Percentiles rank a stretch among this genome's conserved stretches.
phyloP scores from a whole-genome alignment of 2,113 vertebrate genomes.

The Danionella cerebrum region DNA sequence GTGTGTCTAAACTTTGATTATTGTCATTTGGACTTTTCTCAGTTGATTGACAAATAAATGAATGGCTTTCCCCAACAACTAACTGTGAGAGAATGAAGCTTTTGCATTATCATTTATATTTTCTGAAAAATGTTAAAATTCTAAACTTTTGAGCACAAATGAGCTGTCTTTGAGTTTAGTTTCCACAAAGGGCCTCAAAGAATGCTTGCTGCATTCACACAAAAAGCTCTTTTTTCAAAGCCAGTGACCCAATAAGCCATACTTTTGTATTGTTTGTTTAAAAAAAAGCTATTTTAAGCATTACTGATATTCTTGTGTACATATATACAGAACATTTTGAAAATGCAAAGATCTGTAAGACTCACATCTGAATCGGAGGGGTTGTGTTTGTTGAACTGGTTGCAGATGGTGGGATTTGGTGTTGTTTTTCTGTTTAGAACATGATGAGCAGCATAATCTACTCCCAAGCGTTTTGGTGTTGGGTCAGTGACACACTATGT shows the following conservation, averaged over 20 bases:
- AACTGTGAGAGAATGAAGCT: too few relatives aligned
- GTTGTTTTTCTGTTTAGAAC: slow-evolving; percentile 1
- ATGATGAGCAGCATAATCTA: slow-evolving; percentile 36
- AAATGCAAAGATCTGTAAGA: not conserved
- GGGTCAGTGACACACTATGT: not conserved
- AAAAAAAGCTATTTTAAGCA: not conserved
- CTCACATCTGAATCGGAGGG: slow-evolving; percentile 17
- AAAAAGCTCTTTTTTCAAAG: slow-evolving; percentile 9
- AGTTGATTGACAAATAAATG: too few relatives aligned
- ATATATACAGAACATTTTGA: too few relatives aligned
- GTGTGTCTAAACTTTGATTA: too few relatives aligned
- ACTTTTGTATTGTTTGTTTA: slow-evolving; percentile 15
- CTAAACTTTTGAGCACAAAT: not conserved
- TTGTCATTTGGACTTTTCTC: too few relatives aligned
- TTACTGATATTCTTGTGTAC: not conserved
- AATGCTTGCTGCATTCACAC: slow-evolving; percentile 33
- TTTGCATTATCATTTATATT: too few relatives aligned
- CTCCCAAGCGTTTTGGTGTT: not conserved
- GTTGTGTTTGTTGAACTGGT: slow-evolving; percentile 9
- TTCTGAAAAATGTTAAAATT: too few relatives aligned
- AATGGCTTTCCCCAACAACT: too few relatives aligned
- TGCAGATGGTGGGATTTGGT: slow-evolving; percentile 36
- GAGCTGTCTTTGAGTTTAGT: too few relatives aligned
- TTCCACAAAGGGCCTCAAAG: too few relatives aligned
- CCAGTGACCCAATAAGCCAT: slow-evolving; percentile 23